Base-by-base conservation (phyloP, 2,113 vertebrate species). In the Neogobius melanostomus region DNA sequence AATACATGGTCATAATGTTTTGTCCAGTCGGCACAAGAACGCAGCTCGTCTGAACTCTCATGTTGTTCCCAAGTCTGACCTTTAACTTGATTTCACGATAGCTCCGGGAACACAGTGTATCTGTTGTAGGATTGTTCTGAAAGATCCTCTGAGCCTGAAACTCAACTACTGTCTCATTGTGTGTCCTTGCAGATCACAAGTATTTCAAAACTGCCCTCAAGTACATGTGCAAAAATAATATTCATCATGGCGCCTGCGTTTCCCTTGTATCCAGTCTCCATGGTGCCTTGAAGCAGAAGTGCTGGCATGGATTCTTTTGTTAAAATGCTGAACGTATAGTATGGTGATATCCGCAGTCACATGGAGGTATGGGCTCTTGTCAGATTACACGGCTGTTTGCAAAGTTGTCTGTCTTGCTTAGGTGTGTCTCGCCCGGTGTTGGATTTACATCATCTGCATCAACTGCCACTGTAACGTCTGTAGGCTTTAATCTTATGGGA, bases 401-500 rank as follows among this genome's bases (percentile, higher is more conserved):
- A 78, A 80, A 85, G 71, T 79, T 59, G 87, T 78, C 75, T 71
- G 80, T 86, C 87, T 77, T 81, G 79, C 76, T 77, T 77, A 77
- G 85, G 85, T 81, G 81, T 85, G 70, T 81, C 67, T 0, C 8
- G 7, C 66, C 76, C 12, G 72, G 66, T 79, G 72, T 82, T 65
- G 66, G 16, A 74, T 81, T 67, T 45, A 7, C 53, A 75, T 69
- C 49, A 47, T 47, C 51, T 71, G 60, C 56, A 57, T 63, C n/a
- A 60, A 9, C 67, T 60, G 65, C 66, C 54, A 54, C 63, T 69
- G 72, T 64, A 36, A 77, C 73, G 71, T 11, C 66, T 45, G 42
- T 51, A 52, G 65, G 66, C 69, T 67, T 74, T 82, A 78, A 84
- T 80, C 76, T 75, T 59, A 6, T 56, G 63, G 66, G 72, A 84